phyloP scores from a whole-genome alignment of 2,888 invertebrate species.

The Nemurella pictetii region DNA sequence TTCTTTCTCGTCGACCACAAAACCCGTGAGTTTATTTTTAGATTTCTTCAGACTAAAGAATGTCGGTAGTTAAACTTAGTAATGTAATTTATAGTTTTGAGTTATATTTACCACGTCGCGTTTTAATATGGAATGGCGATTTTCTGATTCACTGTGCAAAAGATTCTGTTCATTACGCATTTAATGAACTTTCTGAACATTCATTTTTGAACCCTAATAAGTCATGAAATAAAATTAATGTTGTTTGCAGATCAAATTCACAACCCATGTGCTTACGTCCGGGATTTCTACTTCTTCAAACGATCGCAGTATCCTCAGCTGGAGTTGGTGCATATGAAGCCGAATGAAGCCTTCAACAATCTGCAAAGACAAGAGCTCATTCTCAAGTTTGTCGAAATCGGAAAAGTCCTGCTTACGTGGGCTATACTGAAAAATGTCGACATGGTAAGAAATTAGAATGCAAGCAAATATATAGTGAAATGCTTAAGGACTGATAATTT shows the following conservation, averaged over 20 bases:
- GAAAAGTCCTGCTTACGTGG: conserved; percentile 91
- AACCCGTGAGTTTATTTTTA: conserved; percentile 73
- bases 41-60: no score
- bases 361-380: conserved; percentile 88
- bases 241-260: conserved; percentile 84
- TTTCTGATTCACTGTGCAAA: no score
- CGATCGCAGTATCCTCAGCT: conserved; percentile 97
- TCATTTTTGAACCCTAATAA: not conserved
- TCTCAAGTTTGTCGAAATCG: conserved; percentile 95
- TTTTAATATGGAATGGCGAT: no score
- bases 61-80: no score
- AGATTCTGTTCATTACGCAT: not conserved
- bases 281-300: conserved; percentile 94
- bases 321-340: conserved; percentile 89
- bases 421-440: conserved; percentile 90
- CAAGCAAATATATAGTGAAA: not conserved
- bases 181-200: not conserved
- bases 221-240: not conserved
- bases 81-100: not conserved
- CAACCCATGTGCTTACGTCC: conserved; percentile 91
- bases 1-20: conserved; percentile 98
- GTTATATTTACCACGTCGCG: not conserved
- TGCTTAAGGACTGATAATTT: not conserved
- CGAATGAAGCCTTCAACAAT: conserved; percentile 86
- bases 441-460: conserved; percentile 61